Evolutionary conservation across 1,140 invertebrate species (phyloP).

Genomic region (Triops longicaudatus): DNA sequence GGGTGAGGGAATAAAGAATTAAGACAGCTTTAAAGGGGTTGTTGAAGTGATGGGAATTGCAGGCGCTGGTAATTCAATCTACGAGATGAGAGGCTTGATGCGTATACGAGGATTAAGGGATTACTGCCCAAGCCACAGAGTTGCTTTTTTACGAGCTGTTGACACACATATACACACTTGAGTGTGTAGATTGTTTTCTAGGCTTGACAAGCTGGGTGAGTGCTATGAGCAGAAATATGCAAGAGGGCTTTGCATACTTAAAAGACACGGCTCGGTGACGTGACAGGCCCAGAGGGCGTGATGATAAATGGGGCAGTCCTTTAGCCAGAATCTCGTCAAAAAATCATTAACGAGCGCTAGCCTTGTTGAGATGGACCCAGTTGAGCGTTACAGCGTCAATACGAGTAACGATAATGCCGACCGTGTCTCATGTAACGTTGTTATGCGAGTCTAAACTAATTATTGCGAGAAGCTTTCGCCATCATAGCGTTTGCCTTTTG

Average conservation of each 20-base stretch:
- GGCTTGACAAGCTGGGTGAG: background rate
- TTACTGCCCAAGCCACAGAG: background rate
- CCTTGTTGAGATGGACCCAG: background rate
- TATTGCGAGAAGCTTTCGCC: no score
- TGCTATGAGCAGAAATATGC: background rate
- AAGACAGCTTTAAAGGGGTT: background rate
- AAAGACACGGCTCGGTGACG: background rate
- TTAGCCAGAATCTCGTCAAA: background rate
- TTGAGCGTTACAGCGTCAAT: background rate
- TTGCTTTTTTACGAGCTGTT: background rate
- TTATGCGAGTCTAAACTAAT: no score
- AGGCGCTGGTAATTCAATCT: slow-evolving; percentile 6
- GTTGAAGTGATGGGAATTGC: background rate
- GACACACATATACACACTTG: slow-evolving; percentile 1
- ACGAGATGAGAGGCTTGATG: background rate
- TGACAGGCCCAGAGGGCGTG: background rate
- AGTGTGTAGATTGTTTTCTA: background rate
- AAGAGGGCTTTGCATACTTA: background rate
- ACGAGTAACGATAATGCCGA: background rate
- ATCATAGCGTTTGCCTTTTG: no score
- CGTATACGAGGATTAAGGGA: background rate
- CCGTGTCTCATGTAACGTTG: no score
- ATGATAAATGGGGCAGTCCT: background rate
- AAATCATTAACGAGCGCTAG: background rate
- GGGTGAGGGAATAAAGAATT: background rate